Evolutionary conservation across 1,140 invertebrate genomes (phyloP).

Genomic region (Tetranychus cinnabarinus): DNA sequence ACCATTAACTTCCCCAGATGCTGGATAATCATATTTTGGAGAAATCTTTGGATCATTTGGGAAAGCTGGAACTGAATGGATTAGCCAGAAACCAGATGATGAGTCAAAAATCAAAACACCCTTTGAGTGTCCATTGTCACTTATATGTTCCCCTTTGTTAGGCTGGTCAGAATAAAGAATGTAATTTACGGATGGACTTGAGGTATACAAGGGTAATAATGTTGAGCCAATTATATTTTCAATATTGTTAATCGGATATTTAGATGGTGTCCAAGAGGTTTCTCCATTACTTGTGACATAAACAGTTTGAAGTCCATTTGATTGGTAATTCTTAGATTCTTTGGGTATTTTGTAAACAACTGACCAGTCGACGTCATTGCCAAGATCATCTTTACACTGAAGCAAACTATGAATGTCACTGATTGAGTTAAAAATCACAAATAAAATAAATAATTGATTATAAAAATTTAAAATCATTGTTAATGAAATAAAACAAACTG

Average conservation of each 20-base stretch:
- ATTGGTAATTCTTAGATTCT: background rate
- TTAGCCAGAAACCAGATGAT: slow-evolving; percentile 54
- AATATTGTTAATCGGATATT: background rate
- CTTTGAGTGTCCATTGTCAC: slow-evolving; percentile 8
- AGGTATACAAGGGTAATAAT: background rate
- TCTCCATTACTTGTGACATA: background rate
- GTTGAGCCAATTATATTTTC: background rate
- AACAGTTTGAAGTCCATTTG: background rate
- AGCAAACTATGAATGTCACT: no score
- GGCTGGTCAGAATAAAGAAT: background rate
- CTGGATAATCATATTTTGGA: background rate
- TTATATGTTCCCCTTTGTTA: background rate
- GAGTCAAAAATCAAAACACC: slow-evolving; percentile 42
- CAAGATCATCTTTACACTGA: slow-evolving; percentile 5
- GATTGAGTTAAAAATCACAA: no score
- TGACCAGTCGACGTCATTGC: slow-evolving; percentile 9
- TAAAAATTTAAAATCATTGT: no score
- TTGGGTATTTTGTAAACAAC: slow-evolving; percentile 14
- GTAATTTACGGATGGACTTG: background rate
- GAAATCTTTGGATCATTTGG: no score
- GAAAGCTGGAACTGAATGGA: slow-evolving; percentile 54
- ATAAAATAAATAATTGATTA: no score
- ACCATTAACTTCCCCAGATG: background rate
- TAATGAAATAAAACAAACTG: no score
- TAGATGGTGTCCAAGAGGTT: background rate